Percentiles rank a stretch among this genome's conserved stretches.
phyloP scores from a whole-genome alignment of 2,888 invertebrate genomes.

The Amiota mariae region DNA sequence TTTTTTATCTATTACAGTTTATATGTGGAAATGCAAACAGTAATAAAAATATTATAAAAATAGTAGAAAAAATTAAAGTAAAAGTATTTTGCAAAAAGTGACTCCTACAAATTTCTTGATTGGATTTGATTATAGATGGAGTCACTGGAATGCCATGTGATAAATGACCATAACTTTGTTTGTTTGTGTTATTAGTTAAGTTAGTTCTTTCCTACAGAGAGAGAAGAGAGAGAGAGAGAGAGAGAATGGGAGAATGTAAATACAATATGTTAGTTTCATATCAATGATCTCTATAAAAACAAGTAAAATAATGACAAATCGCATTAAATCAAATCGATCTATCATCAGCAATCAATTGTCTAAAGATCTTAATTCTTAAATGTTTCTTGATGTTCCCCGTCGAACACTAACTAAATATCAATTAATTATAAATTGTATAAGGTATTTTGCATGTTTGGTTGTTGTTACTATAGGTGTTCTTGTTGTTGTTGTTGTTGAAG shows the following conservation, averaged over 20 bases:
- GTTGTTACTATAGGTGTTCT: neutral
- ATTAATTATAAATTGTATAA: neutral
- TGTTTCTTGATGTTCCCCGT: no score
- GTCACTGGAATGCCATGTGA: constrained; percentile 28
- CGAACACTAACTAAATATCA: neutral
- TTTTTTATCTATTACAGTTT: constrained; percentile 18
- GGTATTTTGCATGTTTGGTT: neutral
- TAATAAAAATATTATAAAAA: neutral
- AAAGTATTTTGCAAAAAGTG: neutral
- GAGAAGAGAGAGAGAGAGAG: neutral
- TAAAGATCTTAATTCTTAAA: no score
- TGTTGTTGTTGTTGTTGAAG: constrained; percentile 23
- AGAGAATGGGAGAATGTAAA: neutral
- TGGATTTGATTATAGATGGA: neutral
- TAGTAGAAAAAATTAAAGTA: neutral
- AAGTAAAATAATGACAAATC: no score
- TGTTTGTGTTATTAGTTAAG: neutral
- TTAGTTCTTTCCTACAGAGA: neutral
- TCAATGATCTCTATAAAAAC: neutral
- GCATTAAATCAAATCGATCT: no score
- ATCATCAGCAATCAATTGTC: no score
- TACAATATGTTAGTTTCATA: constrained; percentile 16
- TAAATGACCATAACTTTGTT: constrained; percentile 25
- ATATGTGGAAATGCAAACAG: neutral
- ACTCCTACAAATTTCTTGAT: neutral